A percentile compares a stretch with the other conserved stretches of the same genome.
These are phyloP conservation scores for Notarius lentiginosus DNA, from an alignment of 2,113 vertebrate species.

Conservation along the genomic window DNA sequence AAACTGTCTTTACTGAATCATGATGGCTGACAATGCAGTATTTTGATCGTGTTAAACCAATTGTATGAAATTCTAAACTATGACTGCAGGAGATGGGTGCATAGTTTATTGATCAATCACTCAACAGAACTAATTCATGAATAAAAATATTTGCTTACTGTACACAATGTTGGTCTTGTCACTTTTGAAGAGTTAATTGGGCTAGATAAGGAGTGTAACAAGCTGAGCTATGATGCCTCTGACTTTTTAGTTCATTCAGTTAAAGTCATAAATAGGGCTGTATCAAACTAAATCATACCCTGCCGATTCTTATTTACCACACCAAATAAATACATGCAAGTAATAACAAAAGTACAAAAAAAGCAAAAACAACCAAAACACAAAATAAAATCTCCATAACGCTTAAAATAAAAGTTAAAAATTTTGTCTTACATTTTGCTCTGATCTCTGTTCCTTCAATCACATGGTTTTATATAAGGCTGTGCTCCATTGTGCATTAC, in stretches of 20 bases:
- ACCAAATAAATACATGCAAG: no score
- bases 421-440: no score
- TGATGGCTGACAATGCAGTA: neutral
- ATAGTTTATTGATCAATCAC: neutral
- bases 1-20: neutral
- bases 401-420: no score
- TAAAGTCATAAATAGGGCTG: neutral
- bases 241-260: neutral
- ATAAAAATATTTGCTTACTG: neutral
- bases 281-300: no score
- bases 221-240: neutral
- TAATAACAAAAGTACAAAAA: no score
- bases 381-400: no score
- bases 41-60: neutral
- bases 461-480: no score
- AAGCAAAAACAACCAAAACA: no score
- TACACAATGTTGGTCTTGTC: neutral
- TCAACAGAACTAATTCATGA: neutral
- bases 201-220: neutral
- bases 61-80: neutral
- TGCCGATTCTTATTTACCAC: no score
- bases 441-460: no score
- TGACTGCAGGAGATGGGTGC: neutral
- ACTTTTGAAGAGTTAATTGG: neutral
- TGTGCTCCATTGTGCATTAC: neutral